Conservation (phyloP, 1,140 invertebrate species). For the Melanaphis sacchari region DNA sequence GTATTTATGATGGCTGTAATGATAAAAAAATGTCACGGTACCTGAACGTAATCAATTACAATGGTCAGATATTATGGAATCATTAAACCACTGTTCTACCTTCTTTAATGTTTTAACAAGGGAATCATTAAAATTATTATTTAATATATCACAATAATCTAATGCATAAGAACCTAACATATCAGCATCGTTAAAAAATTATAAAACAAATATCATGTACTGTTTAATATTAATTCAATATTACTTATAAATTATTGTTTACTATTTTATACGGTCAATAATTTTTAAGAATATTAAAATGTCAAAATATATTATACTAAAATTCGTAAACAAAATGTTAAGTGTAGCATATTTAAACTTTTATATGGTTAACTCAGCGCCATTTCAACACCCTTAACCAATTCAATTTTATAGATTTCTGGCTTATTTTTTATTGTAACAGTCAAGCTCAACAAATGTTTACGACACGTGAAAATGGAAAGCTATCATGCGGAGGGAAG, state of each 20-base stretch:
- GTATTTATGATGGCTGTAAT: not conserved
- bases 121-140: not conserved
- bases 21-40: not conserved
- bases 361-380: not conserved
- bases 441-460: not conserved
- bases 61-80: not conserved
- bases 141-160: not conserved
- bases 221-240: not conserved
- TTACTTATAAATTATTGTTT: not conserved
- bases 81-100: too few relatives aligned
- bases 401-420: not conserved
- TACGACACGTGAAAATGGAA: slow-evolving; percentile 2
- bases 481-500: not conserved
- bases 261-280: not conserved
- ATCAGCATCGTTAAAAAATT: not conserved
- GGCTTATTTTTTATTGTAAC: not conserved
- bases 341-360: not conserved
- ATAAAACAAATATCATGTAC: not conserved
- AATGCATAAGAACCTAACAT: not conserved
- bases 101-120: not conserved
- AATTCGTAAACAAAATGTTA: not conserved
- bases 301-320: not conserved
- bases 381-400: not conserved
- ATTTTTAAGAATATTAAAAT: not conserved
- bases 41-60: slow-evolving; percentile 21